Evolutionary conservation across 2,888 invertebrate species (phyloP), one percentile per base, ranked within the genome.

Genomic region (Uropetala carovei): DNA sequence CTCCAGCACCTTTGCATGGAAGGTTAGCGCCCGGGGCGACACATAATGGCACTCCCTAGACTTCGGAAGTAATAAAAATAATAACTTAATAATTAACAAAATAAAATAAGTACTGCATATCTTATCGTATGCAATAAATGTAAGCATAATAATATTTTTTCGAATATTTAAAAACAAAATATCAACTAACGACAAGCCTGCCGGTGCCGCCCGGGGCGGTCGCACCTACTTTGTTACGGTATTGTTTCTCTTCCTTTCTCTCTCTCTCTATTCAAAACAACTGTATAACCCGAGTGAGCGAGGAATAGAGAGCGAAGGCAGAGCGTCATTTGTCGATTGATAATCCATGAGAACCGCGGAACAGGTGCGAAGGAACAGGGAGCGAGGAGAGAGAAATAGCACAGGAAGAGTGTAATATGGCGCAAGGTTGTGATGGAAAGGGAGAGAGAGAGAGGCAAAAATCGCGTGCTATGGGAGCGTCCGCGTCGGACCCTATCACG

Each of bases 251-350:
- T 43, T 5, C 5, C 43, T 5, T 5, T 43, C 1, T 43, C 5
- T 43, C 43, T 43, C 43, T 5, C 5, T 43, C 1, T 43, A 43
- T 43, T 43, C 43, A 43, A 43, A 43, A 43, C 43, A 43, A 3
- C 43, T 43, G 43, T 43, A 43, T 43, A 43, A 3, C 43, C 43
- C 43, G 43, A 43, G 5, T 43, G 43, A 43, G 5, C 43, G 43
- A 43, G 43, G 43, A 43, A 43, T 5, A 43, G 43, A 43, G 43
- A 43, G 43, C 1, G 43, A 43, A 9, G 2, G n/a, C 16, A 9
- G 68, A n/a, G 68, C n/a, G 68, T 22, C 68, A 68, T 68, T 68
- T 68, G 68, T 22, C 68, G n/a, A n/a, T n/a, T 22, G 68, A 68
- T 68, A 68, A 68, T 0, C n/a, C 16, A 22, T 68, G 68, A 68